Evolutionary conservation across 1,140 invertebrate species (phyloP).

Genomic region (Ceratosolen solmsi): DNA sequence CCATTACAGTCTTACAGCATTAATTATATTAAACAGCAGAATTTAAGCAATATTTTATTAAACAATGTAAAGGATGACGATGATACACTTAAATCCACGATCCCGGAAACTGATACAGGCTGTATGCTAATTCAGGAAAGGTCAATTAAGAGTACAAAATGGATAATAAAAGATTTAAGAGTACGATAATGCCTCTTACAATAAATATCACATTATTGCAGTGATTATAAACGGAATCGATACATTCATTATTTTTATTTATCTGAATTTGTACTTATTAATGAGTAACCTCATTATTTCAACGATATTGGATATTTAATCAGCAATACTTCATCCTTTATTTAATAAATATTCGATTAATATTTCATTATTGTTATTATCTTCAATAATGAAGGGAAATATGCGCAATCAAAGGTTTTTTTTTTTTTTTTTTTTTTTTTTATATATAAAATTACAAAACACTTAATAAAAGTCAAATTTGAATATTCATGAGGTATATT

Average conservation of each 20-base stretch:
- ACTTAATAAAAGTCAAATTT: not conserved
- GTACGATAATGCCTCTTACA: not conserved
- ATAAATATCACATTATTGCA: not conserved
- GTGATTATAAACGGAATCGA: not conserved
- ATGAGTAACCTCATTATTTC: not conserved
- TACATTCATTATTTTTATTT: not conserved
- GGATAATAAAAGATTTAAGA: not conserved
- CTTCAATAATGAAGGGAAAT: not conserved
- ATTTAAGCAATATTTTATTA: not conserved
- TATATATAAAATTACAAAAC: not conserved
- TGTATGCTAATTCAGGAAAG: not conserved
- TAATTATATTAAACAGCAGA: too few relatives aligned
- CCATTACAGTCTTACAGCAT: too few relatives aligned
- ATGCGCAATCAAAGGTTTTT: not conserved
- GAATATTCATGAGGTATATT: not conserved
- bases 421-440: too few relatives aligned
- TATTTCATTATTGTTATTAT: not conserved
- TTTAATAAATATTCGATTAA: not conserved
- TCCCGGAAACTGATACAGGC: not conserved
- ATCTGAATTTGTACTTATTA: not conserved
- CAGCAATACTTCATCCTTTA: not conserved
- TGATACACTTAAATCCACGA: too few relatives aligned
- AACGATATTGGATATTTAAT: not conserved
- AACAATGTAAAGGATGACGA: not conserved
- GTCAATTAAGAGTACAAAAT: not conserved